These are phyloP conservation scores for Pocillopora grandis DNA, from an alignment of 92 coral and sea anemone genomes.

Conservation along the genomic window DNA sequence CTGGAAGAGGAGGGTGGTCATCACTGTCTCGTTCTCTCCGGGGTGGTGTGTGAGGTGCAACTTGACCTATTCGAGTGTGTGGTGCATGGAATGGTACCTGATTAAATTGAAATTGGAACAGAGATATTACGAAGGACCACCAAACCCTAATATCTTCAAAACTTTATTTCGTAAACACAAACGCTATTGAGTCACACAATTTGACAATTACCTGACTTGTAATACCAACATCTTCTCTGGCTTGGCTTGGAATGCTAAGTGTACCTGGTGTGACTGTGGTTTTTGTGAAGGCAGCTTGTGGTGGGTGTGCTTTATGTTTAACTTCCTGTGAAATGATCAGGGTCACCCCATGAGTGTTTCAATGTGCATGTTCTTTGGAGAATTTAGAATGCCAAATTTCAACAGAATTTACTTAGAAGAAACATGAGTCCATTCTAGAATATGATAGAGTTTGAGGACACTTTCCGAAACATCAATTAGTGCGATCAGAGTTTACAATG, in stretches of 20 bases:
- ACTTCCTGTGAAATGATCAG: constrained; percentile 3
- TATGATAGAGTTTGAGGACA: too few species aligned
- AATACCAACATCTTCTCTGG: constrained; percentile 22
- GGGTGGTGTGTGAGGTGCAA: constrained; percentile 81
- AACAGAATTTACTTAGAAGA: too few species aligned
- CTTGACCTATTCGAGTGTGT: constrained; percentile 30
- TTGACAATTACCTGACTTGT: background rate
- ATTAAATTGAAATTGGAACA: background rate
- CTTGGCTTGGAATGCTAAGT: constrained; percentile 35
- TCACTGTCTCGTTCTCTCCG: constrained; percentile 70
- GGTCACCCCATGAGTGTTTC: background rate
- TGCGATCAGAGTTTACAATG: too few species aligned
- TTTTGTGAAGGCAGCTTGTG: constrained; percentile 63
- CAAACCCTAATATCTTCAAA: background rate
- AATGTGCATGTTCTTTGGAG: background rate
- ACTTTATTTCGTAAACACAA: background rate
- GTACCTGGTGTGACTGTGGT: constrained; percentile 50
- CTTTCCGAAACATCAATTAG: too few species aligned
- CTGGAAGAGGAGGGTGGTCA: constrained; percentile 48
- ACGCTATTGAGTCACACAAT: background rate
- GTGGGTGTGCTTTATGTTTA: constrained; percentile 5
- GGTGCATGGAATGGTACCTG: constrained; percentile 27
- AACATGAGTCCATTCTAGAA: too few species aligned
- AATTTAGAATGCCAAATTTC: too few species aligned
- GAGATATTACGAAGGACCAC: background rate